Evolutionary conservation across 2,888 invertebrate species (phyloP), one percentile per base, ranked within the genome.

Genomic region (Meloe dianella): DNA sequence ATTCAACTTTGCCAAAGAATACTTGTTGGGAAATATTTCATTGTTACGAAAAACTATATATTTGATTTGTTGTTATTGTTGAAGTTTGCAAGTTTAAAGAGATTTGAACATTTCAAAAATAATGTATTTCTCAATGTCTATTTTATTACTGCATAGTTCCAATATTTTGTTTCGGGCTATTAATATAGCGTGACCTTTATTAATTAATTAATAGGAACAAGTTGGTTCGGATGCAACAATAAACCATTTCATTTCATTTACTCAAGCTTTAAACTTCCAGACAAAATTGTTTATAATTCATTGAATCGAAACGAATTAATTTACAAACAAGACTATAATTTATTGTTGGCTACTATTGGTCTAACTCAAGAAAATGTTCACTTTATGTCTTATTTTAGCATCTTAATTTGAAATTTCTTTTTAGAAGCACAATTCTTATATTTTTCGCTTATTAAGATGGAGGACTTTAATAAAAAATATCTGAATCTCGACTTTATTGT

Each of bases 1-100:
- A 60, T 68, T 64, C 41, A 66, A 62, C 57, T 62, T 62, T 62
- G 41, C 62, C 61, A 8, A 61, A 65, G 58, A 62, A 62, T 57
- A 65, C 61, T 62, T 65, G 65, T 62, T 62, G 35, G 63, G 56
- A 60, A 66, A 66, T 66, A 63, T 66, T 63, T 60, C 66, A 63
- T 60, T 59, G 60, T 60, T 62, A 35, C 56, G 57, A 63, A 66
- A 63, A 57, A 10, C 12, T 32, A 32, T 60, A 60, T 66, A 60
- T 65, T 61, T 65, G 57, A 61, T 61, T 61, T 38, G 38, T 6
- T 41, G 38, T 17, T 41, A 10, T 17, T 17, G 3, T 41, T 41
- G 4, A 6, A 41, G n/a, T 41, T 41, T 61, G 54, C 60, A 65
- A 65, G 30, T 65, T 66, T 63, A 56, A 66, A 62, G 61, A 60